A percentile compares a stretch with the other conserved stretches of the same genome.
Evolutionary conservation across 2,888 invertebrate species (phyloP).

Genomic region (Cinara cedri): DNA sequence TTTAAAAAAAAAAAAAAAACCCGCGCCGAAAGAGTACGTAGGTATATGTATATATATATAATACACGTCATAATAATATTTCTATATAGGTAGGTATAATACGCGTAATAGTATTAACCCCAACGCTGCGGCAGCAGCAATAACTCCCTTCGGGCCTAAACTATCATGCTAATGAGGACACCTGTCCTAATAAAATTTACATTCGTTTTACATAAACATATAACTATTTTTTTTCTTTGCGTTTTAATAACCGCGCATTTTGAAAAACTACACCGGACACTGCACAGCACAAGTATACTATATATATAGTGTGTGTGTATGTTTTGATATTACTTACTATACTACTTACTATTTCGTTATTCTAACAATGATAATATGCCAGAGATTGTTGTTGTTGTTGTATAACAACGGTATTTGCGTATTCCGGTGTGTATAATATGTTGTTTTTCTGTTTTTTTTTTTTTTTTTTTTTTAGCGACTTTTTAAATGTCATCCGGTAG

Average conservation of each 20-base stretch:
- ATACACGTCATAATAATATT: background rate
- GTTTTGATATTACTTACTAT: constrained; percentile 8
- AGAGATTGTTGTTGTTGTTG: constrained; percentile 12
- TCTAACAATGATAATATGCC: background rate
- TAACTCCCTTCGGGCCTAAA: constrained; percentile 36
- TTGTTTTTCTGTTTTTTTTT: no score
- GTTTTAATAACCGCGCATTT: constrained; percentile 45
- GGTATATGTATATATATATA: background rate
- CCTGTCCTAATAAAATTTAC: constrained; percentile 56
- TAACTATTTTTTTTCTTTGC: constrained; percentile 12
- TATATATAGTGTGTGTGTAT: background rate
- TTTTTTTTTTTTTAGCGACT: background rate
- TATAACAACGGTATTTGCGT: background rate
- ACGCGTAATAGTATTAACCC: background rate
- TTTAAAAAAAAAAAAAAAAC: background rate
- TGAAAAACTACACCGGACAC: constrained; percentile 10
- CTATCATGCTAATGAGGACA: constrained; percentile 53
- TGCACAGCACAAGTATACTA: background rate
- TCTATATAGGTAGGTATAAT: background rate
- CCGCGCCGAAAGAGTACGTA: background rate
- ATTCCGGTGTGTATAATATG: background rate
- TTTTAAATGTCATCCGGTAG: constrained; percentile 19
- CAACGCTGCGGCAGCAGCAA: background rate
- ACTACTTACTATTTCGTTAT: constrained; percentile 39
- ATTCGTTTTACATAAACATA: constrained; percentile 51